A percentile compares a stretch with the other conserved stretches of the same genome.
Conservation (phyloP, 2,797 vertebrate genomes). For the Oryzias sinensis region DNA sequence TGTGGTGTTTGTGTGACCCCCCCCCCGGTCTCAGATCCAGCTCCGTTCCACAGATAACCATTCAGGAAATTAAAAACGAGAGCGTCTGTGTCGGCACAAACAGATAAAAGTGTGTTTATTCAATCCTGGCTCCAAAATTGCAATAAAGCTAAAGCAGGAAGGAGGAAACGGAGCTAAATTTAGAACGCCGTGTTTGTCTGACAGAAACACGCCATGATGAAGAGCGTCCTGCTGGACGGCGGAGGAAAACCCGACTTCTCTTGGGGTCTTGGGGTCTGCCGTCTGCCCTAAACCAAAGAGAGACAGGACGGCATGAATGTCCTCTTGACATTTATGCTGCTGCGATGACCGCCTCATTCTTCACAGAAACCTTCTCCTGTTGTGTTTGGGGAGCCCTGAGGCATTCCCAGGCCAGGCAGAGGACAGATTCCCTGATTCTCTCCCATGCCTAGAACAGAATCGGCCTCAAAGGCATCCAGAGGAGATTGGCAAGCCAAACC, state of each 20-base stretch:
- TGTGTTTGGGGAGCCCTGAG: too few relatives aligned
- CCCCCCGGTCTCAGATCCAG: not conserved
- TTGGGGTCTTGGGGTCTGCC: not conserved
- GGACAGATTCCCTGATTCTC: too few relatives aligned
- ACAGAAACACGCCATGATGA: slow-evolving; percentile 21
- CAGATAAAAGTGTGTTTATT: slow-evolving; percentile 75
- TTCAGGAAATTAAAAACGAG: slow-evolving; percentile 81
- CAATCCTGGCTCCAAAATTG: slow-evolving; percentile 48
- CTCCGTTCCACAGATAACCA: slow-evolving; percentile 55
- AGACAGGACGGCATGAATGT: too few relatives aligned
- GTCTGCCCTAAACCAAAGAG: not conserved
- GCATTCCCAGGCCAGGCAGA: too few relatives aligned
- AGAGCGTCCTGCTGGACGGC: not conserved
- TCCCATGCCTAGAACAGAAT: too few relatives aligned
- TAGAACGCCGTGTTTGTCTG: slow-evolving; percentile 34
- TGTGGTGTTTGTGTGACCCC: slow-evolving; percentile 18
- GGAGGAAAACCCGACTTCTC: slow-evolving; percentile 2
- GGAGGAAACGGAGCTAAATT: slow-evolving; percentile 52
- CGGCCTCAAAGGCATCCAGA: too few relatives aligned
- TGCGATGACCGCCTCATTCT: too few relatives aligned
- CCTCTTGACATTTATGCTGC: too few relatives aligned
- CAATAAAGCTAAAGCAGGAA: slow-evolving; percentile 61
- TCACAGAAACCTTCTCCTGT: too few relatives aligned
- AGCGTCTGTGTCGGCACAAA: slow-evolving; percentile 37
- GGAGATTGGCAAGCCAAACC: too few relatives aligned